A percentile compares a stretch with the other conserved stretches of the same genome.
Conservation (phyloP, 2,797 vertebrate species). For the Arctocebus calabarensis region DNA sequence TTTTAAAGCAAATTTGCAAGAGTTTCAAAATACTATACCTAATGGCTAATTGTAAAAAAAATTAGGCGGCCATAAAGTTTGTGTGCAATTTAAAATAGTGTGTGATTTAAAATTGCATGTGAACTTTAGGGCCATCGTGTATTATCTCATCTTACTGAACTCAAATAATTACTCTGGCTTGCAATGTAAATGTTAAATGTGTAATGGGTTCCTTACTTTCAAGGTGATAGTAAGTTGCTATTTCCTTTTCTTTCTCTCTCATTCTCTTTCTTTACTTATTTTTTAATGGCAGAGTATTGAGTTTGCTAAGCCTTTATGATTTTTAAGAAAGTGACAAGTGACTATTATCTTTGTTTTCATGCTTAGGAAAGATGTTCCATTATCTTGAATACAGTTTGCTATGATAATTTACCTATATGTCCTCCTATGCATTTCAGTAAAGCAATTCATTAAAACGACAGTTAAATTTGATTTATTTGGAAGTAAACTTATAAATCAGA, state of each 20-base stretch:
- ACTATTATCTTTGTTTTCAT: background rate
- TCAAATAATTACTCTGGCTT: constrained; percentile 19
- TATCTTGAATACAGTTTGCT: background rate
- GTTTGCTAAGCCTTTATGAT: background rate
- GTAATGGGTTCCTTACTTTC: constrained; percentile 18
- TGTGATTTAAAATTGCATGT: too few relatives aligned
- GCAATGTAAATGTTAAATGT: background rate
- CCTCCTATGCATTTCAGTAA: background rate
- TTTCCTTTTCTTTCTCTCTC: background rate
- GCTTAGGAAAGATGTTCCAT: background rate
- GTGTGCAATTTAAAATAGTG: too few relatives aligned
- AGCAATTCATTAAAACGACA: background rate
- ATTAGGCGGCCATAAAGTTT: background rate
- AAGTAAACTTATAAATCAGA: constrained; percentile 21
- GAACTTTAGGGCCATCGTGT: background rate
- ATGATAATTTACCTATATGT: background rate
- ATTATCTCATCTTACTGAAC: background rate
- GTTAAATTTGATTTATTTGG: constrained; percentile 34
- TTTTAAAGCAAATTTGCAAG: background rate
- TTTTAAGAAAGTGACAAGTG: background rate
- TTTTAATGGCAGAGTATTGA: background rate
- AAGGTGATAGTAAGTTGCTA: background rate
- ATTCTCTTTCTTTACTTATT: too few relatives aligned
- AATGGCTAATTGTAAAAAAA: constrained; percentile 13
- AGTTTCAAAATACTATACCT: constrained; percentile 12